These are phyloP conservation scores for Neoscelio sp. DNA, from an alignment of 2,888 invertebrate genomes.

Conservation along the genomic window DNA sequence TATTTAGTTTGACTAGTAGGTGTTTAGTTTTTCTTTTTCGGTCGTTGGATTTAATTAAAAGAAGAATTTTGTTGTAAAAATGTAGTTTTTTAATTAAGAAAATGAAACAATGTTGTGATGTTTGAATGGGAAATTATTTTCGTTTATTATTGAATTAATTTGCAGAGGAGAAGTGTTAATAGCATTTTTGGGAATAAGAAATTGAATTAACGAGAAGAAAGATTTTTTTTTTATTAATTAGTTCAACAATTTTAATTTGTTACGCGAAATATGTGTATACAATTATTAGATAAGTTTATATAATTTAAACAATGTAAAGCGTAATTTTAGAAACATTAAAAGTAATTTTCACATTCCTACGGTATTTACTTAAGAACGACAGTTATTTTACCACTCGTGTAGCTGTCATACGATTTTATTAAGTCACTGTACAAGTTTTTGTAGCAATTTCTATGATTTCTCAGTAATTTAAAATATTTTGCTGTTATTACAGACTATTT, in stretches of 20 bases:
- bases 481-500: no score
- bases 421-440: background rate
- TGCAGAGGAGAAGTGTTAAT: no score
- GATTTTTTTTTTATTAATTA: no score
- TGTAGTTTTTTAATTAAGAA: slow-evolving; percentile 45
- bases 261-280: no score
- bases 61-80: slow-evolving; percentile 37
- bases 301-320: background rate
- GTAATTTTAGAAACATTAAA: background rate
- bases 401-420: background rate
- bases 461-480: background rate
- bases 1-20: slow-evolving; percentile 8
- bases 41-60: slow-evolving; percentile 43
- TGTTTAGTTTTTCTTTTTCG: slow-evolving; percentile 1
- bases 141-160: slow-evolving; percentile 34
- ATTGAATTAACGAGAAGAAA: no score
- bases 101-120: no score
- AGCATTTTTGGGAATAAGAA: no score
- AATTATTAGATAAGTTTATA: background rate
- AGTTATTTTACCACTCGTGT: background rate
- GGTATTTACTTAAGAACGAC: slow-evolving; percentile 5
- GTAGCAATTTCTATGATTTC: background rate
- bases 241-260: background rate
- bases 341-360: background rate
- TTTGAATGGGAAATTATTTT: slow-evolving; percentile 48